Conservation (phyloP, 2,888 invertebrate genomes). For the Epicampocera succincta region DNA sequence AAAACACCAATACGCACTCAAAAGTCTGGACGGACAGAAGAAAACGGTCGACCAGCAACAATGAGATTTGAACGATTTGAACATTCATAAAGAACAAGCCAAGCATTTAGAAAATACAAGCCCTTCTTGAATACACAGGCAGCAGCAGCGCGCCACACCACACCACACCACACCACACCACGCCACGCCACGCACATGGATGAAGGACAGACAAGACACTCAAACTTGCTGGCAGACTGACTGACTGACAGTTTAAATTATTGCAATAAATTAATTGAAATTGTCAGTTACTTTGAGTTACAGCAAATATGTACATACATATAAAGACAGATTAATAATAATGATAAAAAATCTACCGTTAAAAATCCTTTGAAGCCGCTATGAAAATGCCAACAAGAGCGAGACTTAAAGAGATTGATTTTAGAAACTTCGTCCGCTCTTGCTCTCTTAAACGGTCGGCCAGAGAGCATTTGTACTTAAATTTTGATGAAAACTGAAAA, state of each 20-base stretch:
- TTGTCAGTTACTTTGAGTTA: constrained; percentile 58
- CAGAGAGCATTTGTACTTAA: constrained; percentile 8
- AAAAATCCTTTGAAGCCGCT: constrained; percentile 12
- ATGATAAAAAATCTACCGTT: constrained; percentile 2
- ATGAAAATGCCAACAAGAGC: background rate
- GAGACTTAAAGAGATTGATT: background rate
- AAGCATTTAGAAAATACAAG: constrained; percentile 51
- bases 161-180: too few species aligned
- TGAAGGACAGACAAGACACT: background rate
- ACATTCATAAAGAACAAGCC: constrained; percentile 16
- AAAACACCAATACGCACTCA: constrained; percentile 14
- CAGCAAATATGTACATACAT: constrained; percentile 27
- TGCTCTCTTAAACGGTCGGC: background rate
- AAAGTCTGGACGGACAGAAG: background rate
- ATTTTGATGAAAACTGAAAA: constrained; percentile 23
- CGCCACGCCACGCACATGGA: too few species aligned
- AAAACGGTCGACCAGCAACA: constrained; percentile 26
- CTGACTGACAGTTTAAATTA: constrained; percentile 26
- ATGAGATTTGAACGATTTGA: constrained; percentile 16
- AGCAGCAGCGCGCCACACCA: background rate
- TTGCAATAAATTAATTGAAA: constrained; percentile 64
- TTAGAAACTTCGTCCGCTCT: constrained; percentile 7
- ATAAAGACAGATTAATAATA: constrained; percentile 8
- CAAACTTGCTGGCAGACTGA: background rate
- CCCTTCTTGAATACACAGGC: constrained; percentile 39